Percentiles rank a stretch among this genome's conserved stretches.
phyloP scores from a whole-genome alignment of 2,113 vertebrate species.

The Mionectes macconnelli region DNA sequence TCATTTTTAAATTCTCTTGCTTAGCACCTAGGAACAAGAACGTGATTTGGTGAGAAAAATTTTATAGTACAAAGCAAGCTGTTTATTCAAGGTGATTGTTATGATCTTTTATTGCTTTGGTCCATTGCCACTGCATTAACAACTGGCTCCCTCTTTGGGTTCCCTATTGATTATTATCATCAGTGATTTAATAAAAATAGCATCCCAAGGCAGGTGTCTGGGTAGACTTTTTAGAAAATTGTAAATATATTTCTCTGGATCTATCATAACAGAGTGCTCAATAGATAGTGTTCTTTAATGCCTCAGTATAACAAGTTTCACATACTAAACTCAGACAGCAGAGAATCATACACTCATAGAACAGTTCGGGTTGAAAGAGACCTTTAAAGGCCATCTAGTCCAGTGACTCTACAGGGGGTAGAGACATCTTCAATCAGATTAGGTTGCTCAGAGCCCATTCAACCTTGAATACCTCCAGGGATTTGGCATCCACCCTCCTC shows the following conservation, averaged over 20 bases:
- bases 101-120: background rate
- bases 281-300: slow-evolving; percentile 1
- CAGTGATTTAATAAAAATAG: background rate
- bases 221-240: background rate
- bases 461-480: background rate
- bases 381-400: background rate
- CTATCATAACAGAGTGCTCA: background rate
- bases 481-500: rapidly evolving
- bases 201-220: background rate
- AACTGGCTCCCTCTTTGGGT: background rate
- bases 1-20: background rate
- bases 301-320: background rate
- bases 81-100: background rate
- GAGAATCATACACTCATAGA: background rate
- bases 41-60: background rate
- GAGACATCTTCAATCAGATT: background rate
- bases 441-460: background rate
- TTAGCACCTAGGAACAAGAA: background rate
- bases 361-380: background rate
- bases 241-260: background rate
- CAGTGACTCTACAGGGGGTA: background rate
- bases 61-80: background rate
- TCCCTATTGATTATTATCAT: background rate
- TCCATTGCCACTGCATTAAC: background rate
- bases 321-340: slow-evolving; percentile 14